Evolutionary conservation across 2,797 vertebrate genomes (phyloP), one percentile per base, ranked within the genome.

Genomic region (Lepus townsendii): DNA sequence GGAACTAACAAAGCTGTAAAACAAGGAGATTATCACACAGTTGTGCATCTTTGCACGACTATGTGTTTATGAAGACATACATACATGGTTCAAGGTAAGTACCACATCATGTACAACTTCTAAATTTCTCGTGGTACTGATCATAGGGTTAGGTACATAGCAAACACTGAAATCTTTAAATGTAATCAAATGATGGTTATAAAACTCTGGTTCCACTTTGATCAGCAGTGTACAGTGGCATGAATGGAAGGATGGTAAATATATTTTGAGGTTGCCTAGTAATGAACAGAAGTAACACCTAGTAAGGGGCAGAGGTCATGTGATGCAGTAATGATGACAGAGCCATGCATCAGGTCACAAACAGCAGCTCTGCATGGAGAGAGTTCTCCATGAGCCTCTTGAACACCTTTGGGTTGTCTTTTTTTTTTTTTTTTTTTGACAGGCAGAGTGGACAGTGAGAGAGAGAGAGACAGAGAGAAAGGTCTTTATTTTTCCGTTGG

Each of bases 21-120:
- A 19, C 8, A 52, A 86, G 8, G 66, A 35, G 62, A 38, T 72
- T 1, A 78, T n/a, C 76, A 22, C 16, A 26, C 6, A 84, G 22
- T n/a, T 3, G 30, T 20, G 2, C n/a, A 60, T 20, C 73, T 0
- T 0, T 14, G 13, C 0, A 3, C 30, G 35, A 27, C 82, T 10
- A 30, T 82, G 19, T 84, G 77, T 19, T 80, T 62, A 38, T 63
- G 66, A 3, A 16, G 50, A 26, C 13, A 65, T 1, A 77, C 6
- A 38, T 6, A 24, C 11, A 27, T 38, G 42, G 77, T 16, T 63
- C 30, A 42, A 38, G 13, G 4, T 62, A 72, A 22, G 30, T 32
- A 30, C 14, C 54, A 20, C 7, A 1, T 42, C 30, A 42, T 2
- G 7, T 10, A 2, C 0, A 62, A 32, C 24, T 91, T 79, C 8